Base-by-base conservation (phyloP, 2,113 vertebrate genomes). In the Enhydra lutris region DNA sequence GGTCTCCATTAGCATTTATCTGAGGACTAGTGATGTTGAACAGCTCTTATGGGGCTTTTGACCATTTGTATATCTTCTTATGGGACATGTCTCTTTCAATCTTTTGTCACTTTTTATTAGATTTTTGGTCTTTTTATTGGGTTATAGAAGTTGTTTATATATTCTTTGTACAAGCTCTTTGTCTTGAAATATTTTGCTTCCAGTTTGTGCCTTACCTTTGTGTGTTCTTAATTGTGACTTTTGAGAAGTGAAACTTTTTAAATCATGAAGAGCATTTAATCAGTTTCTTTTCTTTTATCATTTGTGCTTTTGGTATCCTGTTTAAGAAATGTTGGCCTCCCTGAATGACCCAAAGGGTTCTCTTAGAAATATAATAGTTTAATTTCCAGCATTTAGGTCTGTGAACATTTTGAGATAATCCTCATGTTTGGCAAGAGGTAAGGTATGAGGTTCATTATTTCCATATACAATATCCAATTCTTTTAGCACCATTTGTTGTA, bases 151-250 rank as follows among this genome's bases (percentile, higher is more conserved):
- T 65, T 94, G 39, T 95, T 88, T 74, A 45, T 89, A 45, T 97
- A 29, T 76, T 91, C 55, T 84, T 18, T 61, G 52, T 86, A 65
- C 7, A 61, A 83, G 47, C 2, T 52, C 21, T 69, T 92, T 84
- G 57, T 71, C 69, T 78, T 84, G 67, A 92, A 96, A 97, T 90
- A 36, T 57, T 95, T 95, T 96, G 9, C 67, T 90, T 94, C 50
- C 15, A 59, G 61, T 87, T 7, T 92, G 29, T 86, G 76, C 39
- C 6, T 93, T 88, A 65, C 34, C 7, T 96, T 95, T 98, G 84
- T 69, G 31, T 89, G 93, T 89, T 81, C 65, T 23, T 93, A 80
- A 50, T 17, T 90, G 4, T 73, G 61, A 82, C 17, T 86, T 92
- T 89, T 78, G 57, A 89, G 73, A 89, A 89, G 42, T 26, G n/a